Percentiles rank a stretch among this genome's conserved stretches.
Conservation (phyloP, 2,797 vertebrate species). For the Enteromius radiatus region DNA sequence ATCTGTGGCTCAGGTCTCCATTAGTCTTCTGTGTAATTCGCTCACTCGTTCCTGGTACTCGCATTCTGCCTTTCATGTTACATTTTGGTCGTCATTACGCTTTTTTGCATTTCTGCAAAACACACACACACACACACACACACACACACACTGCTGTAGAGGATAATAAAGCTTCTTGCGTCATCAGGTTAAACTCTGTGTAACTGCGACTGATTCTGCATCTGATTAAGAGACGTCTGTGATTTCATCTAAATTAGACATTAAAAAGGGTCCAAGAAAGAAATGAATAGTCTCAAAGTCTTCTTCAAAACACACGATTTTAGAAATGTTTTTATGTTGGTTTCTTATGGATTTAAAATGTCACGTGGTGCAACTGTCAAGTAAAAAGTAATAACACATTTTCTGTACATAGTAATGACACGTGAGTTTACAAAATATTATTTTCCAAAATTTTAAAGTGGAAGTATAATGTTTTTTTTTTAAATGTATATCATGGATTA, state of each 20-base stretch:
- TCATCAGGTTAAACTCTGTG: slow-evolving; percentile 64
- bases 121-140: neutral
- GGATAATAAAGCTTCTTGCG: slow-evolving; percentile 67
- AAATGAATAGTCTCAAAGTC: neutral
- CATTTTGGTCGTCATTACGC: neutral
- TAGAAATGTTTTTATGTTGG: neutral
- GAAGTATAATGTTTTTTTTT: neutral
- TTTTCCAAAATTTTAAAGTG: neutral
- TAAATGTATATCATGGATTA: neutral
- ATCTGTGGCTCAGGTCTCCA: slow-evolving; percentile 45
- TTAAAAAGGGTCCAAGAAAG: neutral
- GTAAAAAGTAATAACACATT: neutral
- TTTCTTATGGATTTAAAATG: neutral
- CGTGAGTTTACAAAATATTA: neutral
- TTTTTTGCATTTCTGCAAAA: slow-evolving; percentile 18
- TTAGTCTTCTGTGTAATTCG: slow-evolving; percentile 46
- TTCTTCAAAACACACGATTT: neutral
- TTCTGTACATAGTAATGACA: neutral
- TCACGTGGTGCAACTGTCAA: neutral
- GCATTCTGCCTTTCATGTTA: neutral
- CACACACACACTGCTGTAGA: slow-evolving; percentile 39
- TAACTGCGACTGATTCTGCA: neutral
- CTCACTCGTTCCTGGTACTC: slow-evolving; percentile 32
- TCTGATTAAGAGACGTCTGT: neutral
- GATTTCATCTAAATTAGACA: neutral